Evolutionary conservation across 2,113 vertebrate species (phyloP), one percentile per base, ranked within the genome.

Genomic region (Ophiodon elongatus): DNA sequence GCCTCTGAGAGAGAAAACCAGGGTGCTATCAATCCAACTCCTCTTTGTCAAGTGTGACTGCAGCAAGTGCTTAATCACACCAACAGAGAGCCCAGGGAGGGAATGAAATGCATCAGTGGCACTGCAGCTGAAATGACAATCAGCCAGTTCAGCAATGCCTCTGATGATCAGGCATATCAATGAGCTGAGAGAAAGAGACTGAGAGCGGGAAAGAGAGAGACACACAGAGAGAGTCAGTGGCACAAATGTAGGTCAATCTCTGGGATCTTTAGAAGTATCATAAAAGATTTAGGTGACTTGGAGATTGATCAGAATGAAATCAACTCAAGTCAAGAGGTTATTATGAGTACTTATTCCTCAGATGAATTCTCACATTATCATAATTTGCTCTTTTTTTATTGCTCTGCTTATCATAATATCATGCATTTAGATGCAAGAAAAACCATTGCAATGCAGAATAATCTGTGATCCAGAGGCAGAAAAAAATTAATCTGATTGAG

Each of bases 51-150:
- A 88, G 88, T 89, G 90, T 88, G 80, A 75, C 79, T 81, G 85
- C 86, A 80, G 89, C 83, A 70, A 91, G 89, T 79, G 88, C 89
- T 94, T 93, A 89, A 94, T 94, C 92, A 92, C 86, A 80, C 72
- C 79, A 77, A 73, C 85, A 69, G 87, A 80, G 83, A 91, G 77
- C 79, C 62, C 33, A 7, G 86, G 79, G 85, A 89, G 87, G 79
- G 86, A 91, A 90, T 82, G 91, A 89, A 89, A 91, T 71, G 89
- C 90, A 88, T 92, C 85, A 90, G 88, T 67, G 86, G 72, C 89
- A 80, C 89, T 82, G 88, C 89, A 90, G 91, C 93, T 93, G 93
- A 93, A 90, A 90, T 90, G 90, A 94, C 93, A 93, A 92, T 92
- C 91, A 94, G 82, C 85, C 72, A 85, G 87, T 93, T 93, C 92